Base-by-base conservation (phyloP, 2,113 vertebrate species). In the Poeciliopsis prolifica region DNA sequence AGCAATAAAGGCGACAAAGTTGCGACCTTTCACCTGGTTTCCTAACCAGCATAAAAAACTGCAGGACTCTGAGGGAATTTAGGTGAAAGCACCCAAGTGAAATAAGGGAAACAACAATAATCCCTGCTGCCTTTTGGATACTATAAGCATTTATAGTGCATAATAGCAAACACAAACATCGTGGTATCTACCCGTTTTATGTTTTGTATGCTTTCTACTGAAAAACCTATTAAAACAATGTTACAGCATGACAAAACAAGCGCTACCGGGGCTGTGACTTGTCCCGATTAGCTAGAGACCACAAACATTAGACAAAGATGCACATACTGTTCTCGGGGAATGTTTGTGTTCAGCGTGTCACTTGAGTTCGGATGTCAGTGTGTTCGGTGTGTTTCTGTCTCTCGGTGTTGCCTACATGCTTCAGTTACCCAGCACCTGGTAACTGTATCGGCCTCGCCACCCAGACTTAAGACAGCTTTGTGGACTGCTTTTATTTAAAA, bases 401-500 rank as follows among this genome's bases (percentile, higher is more conserved):
- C 14, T 48, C 9, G 26, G 22, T 54, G 51, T 29, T 54, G 51
- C 24, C 6, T 8, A 5, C 2, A 4, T 63, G 37, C 33, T 5
- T 73, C 79, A 87, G 89, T 92, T 90, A 86, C 89, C 87, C 91
- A 89, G 90, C 92, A 93, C 84, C 88, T 86, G 83, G 88, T 93
- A 93, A 92, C 87, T 40, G 74, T 86, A 93, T 82, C 88, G 79
- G 81, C 63, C 86, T 86, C 91, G 92, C 91, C 82, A 74, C 82
- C 72, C 68, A 70, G 77, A 68, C 65, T 73, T 84, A 22, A 58
- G 64, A 71, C 68, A 75, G 51, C 22, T 58, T 58, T n/a, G 19
- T 5, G 24, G 5, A 58, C 22, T 58, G 22, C 51, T 58, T n/a
- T 58, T 24, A 22, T 58, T 66, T 44, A 1, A 71, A 60, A 64